These are phyloP conservation scores for Lasioglossum leucozonium DNA, from an alignment of 2,888 invertebrate genomes.

Conservation along the genomic window DNA sequence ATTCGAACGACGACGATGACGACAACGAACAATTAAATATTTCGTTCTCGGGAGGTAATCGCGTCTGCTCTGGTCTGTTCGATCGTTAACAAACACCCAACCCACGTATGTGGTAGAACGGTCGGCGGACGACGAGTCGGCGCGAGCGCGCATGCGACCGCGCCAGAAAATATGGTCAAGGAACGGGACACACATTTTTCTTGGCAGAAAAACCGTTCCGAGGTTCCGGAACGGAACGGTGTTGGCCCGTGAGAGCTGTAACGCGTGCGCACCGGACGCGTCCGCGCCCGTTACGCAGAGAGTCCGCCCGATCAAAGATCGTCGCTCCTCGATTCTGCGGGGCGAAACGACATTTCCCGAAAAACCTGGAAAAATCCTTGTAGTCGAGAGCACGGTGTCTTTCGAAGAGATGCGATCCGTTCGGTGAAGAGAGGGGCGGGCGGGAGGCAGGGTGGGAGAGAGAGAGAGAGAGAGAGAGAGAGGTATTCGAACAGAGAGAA, in stretches of 20 bases:
- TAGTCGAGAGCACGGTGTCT: background rate
- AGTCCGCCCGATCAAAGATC: constrained; percentile 49
- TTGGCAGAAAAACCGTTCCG: constrained; percentile 51
- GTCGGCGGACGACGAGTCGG: background rate
- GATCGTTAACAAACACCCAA: constrained; percentile 4
- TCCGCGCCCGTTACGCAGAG: background rate
- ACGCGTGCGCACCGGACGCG: background rate
- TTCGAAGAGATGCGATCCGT: background rate
- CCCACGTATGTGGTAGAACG: background rate
- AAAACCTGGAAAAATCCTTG: background rate
- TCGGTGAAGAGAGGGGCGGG: too few relatives aligned
- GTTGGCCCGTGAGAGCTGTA: constrained; percentile 24
- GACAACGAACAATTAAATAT: background rate
- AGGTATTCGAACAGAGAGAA: background rate
- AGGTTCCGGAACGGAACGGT: constrained; percentile 54
- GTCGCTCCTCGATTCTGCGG: constrained; percentile 39
- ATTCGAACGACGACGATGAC: background rate
- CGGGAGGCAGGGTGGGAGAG: too few relatives aligned
- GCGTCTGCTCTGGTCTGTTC: background rate
- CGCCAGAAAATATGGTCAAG: constrained; percentile 24
- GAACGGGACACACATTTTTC: constrained; percentile 47
- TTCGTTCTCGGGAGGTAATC: background rate
- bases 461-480: background rate
- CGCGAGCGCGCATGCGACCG: background rate
- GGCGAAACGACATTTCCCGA: background rate